Evolutionary conservation across 2,797 vertebrate species (phyloP).

Genomic region (Squalus acanthias): DNA sequence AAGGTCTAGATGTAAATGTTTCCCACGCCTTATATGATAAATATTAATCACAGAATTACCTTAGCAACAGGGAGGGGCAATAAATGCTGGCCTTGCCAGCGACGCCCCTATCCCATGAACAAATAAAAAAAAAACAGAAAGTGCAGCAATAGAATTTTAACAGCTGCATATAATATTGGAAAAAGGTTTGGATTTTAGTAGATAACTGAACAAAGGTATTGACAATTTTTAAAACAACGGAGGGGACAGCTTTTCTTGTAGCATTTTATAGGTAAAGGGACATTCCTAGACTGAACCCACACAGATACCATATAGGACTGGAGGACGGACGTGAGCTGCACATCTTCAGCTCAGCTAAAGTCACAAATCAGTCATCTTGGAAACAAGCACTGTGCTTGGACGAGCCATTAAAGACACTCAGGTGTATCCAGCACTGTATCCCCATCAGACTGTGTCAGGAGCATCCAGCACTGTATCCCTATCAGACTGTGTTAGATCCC

Average conservation of each 20-base stretch:
- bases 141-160: background rate
- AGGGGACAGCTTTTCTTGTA: background rate
- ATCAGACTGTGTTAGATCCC: background rate
- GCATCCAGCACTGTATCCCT: background rate
- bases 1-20: slow-evolving; percentile 11
- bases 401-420: background rate
- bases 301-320: background rate
- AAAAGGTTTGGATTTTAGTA: background rate
- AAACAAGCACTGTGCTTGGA: background rate
- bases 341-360: background rate
- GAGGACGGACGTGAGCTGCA: background rate
- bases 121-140: background rate
- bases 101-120: too few relatives aligned
- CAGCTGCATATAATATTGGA: background rate
- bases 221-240: background rate
- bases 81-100: too few relatives aligned
- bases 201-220: background rate
- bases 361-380: background rate
- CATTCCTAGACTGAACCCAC: background rate
- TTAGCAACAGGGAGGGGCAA: background rate
- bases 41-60: background rate
- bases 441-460: too few relatives aligned
- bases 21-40: background rate
- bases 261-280: background rate
- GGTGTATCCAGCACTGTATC: too few relatives aligned